Evolutionary conservation across 2,797 vertebrate genomes (phyloP).

Genomic region (Hybognathus amarus): DNA sequence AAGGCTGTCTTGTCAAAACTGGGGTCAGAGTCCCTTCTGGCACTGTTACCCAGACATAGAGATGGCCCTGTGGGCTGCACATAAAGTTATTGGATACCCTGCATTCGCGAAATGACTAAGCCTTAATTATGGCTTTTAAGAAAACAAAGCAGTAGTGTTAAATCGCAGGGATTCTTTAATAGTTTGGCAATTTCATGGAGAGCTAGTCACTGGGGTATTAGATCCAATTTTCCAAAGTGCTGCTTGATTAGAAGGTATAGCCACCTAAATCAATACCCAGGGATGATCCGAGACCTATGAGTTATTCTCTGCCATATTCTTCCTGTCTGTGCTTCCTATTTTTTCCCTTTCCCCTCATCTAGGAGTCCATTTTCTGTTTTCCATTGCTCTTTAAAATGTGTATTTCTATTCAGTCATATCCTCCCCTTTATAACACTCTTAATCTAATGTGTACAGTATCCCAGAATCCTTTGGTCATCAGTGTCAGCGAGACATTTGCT

Average conservation of each 20-base stretch:
- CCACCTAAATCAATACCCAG: slow-evolving; percentile 66
- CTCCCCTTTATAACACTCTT: neutral
- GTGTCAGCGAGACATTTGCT: neutral
- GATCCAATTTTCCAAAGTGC: slow-evolving; percentile 68
- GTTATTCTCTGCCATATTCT: slow-evolving; percentile 36
- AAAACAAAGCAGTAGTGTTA: slow-evolving; percentile 57
- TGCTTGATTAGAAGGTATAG: slow-evolving; percentile 64
- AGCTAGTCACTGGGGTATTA: slow-evolving; percentile 60
- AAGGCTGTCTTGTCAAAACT: slow-evolving; percentile 21
- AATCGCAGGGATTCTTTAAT: slow-evolving; percentile 62
- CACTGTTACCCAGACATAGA: neutral
- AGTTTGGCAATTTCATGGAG: slow-evolving; percentile 59
- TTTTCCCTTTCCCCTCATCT: neutral
- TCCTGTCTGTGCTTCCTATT: slow-evolving; percentile 4
- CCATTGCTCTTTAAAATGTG: slow-evolving; percentile 8
- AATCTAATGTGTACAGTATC: neutral
- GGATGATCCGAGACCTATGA: slow-evolving; percentile 61
- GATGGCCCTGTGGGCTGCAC: neutral
- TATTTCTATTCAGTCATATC: neutral
- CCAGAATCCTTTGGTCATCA: slow-evolving; percentile 17
- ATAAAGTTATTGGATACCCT: slow-evolving; percentile 62
- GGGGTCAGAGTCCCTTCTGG: slow-evolving; percentile 22
- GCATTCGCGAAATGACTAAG: slow-evolving; percentile 58
- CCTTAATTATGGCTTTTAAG: slow-evolving; percentile 61
- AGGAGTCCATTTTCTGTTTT: neutral